These are phyloP conservation scores for Lynx canadensis DNA, from an alignment of 2,113 vertebrate genomes.

Conservation along the genomic window DNA sequence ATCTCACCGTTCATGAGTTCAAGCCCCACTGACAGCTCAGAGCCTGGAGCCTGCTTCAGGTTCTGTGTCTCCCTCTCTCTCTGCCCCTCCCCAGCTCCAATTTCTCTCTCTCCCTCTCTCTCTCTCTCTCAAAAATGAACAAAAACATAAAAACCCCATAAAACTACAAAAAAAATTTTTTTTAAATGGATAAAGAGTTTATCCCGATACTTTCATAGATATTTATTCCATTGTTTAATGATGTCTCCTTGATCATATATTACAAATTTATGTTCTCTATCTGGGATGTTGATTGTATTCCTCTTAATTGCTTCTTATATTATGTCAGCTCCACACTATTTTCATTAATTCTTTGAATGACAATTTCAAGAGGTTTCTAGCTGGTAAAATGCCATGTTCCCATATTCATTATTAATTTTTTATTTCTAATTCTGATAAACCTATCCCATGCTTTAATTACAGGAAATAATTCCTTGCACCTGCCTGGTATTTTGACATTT, in stretches of 20 bases:
- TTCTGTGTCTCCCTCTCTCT: too few species aligned
- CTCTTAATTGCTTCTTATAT: neutral
- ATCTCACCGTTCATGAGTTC: too few species aligned
- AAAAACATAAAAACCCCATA: too few species aligned
- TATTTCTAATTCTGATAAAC: slow-evolving; percentile 36
- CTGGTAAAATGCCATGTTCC: slow-evolving; percentile 24
- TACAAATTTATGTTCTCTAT: neutral
- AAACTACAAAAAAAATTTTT: neutral
- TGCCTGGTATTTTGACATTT: neutral
- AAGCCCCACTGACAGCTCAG: too few species aligned
- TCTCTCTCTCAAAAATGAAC: too few species aligned
- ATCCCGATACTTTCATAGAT: neutral
- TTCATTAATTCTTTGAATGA: slow-evolving; percentile 33
- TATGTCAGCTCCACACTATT: neutral
- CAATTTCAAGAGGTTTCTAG: slow-evolving; percentile 43
- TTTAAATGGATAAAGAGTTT: neutral
- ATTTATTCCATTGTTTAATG: neutral
- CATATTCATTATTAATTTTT: neutral
- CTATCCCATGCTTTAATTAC: neutral
- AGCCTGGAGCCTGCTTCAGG: too few species aligned
- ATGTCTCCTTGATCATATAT: neutral
- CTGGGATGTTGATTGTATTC: neutral
- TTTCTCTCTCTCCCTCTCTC: too few species aligned
- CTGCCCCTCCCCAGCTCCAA: too few species aligned
- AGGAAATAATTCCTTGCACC: slow-evolving; percentile 5